phyloP scores from a whole-genome alignment of 2,113 vertebrate genomes.

The Periophthalmodon schlosseri region DNA sequence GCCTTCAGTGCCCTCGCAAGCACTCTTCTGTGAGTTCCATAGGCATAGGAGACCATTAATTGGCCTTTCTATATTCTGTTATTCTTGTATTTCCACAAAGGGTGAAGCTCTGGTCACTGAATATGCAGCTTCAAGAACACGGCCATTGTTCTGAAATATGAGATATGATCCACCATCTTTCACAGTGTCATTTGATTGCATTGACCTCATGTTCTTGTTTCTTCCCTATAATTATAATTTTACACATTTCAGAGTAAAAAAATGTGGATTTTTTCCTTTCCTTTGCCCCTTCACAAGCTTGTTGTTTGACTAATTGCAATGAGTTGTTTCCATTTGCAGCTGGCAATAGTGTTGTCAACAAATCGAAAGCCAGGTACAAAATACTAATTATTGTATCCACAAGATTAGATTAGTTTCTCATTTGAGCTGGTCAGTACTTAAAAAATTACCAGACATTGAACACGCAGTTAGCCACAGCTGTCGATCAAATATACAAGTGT shows the following conservation, averaged over 20 bases:
- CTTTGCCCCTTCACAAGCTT: neutral
- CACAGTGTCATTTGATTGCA: neutral
- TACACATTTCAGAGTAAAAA: too few species aligned
- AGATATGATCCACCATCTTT: neutral
- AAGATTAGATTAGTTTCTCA: too few species aligned
- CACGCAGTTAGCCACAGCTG: too few species aligned
- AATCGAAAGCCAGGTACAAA: too few species aligned
- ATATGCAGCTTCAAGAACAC: neutral
- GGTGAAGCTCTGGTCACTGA: neutral
- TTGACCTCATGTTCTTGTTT: neutral
- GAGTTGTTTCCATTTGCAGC: neutral
- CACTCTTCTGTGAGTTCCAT: constrained; percentile 19
- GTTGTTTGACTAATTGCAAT: neutral
- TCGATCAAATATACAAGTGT: too few species aligned
- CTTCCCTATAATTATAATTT: neutral
- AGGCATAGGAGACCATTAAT: neutral
- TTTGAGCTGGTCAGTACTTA: too few species aligned
- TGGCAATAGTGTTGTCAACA: too few species aligned
- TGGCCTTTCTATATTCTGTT: neutral
- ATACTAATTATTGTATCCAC: too few species aligned
- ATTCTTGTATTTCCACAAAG: neutral
- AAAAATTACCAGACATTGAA: too few species aligned
- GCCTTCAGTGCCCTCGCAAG: constrained; percentile 19
- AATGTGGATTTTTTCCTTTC: too few species aligned
- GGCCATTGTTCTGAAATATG: neutral